Evolutionary conservation across 2,888 invertebrate species (phyloP), one percentile per base, ranked within the genome.

Genomic region (Halictus ligatus): DNA sequence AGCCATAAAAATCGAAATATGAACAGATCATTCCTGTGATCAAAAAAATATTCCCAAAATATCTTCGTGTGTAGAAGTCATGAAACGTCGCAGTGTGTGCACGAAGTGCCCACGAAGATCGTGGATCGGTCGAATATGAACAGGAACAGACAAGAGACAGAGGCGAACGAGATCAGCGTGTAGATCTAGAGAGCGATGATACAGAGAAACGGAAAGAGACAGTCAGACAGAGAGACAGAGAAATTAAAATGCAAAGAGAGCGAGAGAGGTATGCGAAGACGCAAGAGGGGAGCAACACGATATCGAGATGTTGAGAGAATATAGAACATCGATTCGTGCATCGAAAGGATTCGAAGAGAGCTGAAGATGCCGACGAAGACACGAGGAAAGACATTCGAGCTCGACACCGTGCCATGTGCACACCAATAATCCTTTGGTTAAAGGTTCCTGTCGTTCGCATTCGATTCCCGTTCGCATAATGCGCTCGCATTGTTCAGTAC

Each of bases 251-350:
- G 8, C 43, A 8, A 18, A 48, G 50, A 21, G 50, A 50, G 50
- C 18, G 50, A 21, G 50, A 21, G 50, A 21, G 21, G 48, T 60
- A 69, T 29, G 35, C 35, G 35, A 67, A 67, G 29, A 35, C 12
- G 69, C 58, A 54, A 13, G 71, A 72, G 75, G 48, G 15, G n/a
- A 29, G 46, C 50, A 79, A 76, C 72, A 50, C 72, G n/a, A 54
- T 64, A 84, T 75, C 48, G 54, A 89, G 80, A 82, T 40, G 46
- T 81, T 77, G 50, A 81, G 46, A 54, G 46, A 54, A 75, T 29
- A 75, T 79, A 88, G 83, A 89, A 92, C 92, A 92, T 87, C 88
- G 88, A 93, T 84, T 89, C 92, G 92, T 93, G 93, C 92, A 91
- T 88, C 85, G 88, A 77, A 76, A 77, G 50, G 80, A 83, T 75